These are phyloP conservation scores for Trichopoda pennipes DNA, from an alignment of 2,888 invertebrate genomes.

Conservation along the genomic window DNA sequence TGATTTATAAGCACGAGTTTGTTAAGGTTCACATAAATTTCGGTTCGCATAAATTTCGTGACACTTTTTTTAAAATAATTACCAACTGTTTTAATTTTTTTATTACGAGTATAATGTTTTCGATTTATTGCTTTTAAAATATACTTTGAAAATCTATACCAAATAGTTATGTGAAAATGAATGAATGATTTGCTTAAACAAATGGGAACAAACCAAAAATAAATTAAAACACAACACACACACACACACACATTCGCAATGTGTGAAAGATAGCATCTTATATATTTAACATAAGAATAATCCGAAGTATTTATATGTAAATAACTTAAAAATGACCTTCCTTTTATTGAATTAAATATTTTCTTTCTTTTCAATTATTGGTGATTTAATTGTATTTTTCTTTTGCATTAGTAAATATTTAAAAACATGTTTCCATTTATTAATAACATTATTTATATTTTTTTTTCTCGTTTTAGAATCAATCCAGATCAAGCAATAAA, in stretches of 20 bases:
- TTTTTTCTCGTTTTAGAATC: conserved; percentile 39
- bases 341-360: neutral
- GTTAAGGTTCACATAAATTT: neutral
- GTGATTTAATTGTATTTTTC: conserved; percentile 16
- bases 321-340: too few relatives aligned
- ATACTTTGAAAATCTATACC: neutral
- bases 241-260: too few relatives aligned
- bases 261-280: too few relatives aligned
- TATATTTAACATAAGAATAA: too few relatives aligned
- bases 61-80: neutral
- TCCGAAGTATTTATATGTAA: too few relatives aligned
- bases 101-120: conserved; percentile 46
- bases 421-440: neutral
- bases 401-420: neutral
- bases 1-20: conserved; percentile 1
- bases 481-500: conserved; percentile 18
- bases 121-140: conserved; percentile 15
- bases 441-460: neutral
- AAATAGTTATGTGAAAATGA: conserved; percentile 9
- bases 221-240: too few relatives aligned
- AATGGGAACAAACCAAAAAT: too few relatives aligned
- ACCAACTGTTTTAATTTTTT: neutral
- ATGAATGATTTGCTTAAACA: neutral
- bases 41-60: neutral
- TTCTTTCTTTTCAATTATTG: neutral